Base-by-base conservation (phyloP, 2,888 invertebrate genomes). In the Eupithecia dodoneata region DNA sequence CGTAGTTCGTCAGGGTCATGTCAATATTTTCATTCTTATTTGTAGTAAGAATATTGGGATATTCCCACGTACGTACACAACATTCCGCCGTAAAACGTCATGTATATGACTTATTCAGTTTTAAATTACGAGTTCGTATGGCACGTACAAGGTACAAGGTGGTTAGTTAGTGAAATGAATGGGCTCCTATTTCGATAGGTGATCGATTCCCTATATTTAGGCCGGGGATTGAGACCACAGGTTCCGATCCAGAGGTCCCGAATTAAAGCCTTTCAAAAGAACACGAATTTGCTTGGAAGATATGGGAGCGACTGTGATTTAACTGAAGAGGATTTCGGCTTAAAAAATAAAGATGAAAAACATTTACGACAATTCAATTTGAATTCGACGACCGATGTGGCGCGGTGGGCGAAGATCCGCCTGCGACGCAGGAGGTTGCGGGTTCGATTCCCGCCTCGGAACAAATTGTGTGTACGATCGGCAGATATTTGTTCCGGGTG, bases 191-290 rank as follows among this genome's bases (percentile, higher is more conserved):
- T 80, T 71, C 78, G 73, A 77, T 80, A 73, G 73, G 73, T 72
- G 75, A 80, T 80, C 80, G 77, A 81, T 79, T 75, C 76, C 71
- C 76, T 75, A 78, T 80, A 79, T 80, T 79, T 76, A 81, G 75
- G 74, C 69, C 49, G 76, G 74, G 66, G 76, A 76, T 80, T 75
- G 74, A 80, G 79, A 74, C 78, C 80, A 77, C 78, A 77, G 55
- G 49, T 75, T 78, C 76, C 78, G 78, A 74, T 52, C 77, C 55
- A 71, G 67, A 73, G 77, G 74, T 79, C 73, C 74, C 73, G 71
- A 78, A 80, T 80, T 75, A 74, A 76, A 45, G 76, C 59, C 72
- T 80, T 70, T 80, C 59, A 80, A 78, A 79, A 77, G 76, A 78
- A 80, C 76, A 77, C 71, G 72, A 45, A 76, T 78, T 76, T 63